Evolutionary conservation across 2,888 invertebrate genomes (phyloP).

Genomic region (Calameuta filiformis): DNA sequence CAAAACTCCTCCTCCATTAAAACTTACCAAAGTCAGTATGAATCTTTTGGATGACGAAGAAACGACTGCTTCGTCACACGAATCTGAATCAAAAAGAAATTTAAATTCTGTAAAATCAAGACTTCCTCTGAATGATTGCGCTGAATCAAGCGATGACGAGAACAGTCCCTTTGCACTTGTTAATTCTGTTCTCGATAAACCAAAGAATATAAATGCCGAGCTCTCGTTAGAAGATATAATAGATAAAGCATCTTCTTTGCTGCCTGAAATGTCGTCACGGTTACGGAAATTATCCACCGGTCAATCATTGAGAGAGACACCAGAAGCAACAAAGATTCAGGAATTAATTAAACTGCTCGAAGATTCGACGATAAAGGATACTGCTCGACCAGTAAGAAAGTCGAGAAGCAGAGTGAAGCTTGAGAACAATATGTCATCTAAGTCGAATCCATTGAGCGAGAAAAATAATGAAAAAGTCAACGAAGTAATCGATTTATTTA

Average conservation of each 20-base stretch:
- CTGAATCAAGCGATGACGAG: not conserved
- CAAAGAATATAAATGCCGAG: not conserved
- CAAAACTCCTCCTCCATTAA: slow-evolving; percentile 40
- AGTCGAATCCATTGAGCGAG: not conserved
- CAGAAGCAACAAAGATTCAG: not conserved
- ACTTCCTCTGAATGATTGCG: not conserved
- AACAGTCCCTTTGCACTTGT: not conserved
- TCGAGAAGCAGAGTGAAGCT: not conserved
- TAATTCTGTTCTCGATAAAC: not conserved
- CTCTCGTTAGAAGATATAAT: not conserved
- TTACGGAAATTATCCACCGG: not conserved
- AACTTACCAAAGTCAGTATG: slow-evolving; percentile 38
- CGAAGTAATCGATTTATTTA: not conserved
- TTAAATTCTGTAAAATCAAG: not conserved
- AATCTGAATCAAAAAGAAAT: slow-evolving; percentile 6
- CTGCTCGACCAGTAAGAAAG: not conserved
- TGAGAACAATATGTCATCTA: not conserved
- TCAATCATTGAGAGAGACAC: not conserved
- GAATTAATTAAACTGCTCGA: not conserved
- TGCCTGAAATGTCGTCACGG: not conserved
- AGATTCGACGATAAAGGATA: not conserved
- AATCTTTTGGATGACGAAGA: slow-evolving; percentile 25
- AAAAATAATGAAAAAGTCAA: not conserved
- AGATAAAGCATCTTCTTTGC: not conserved
- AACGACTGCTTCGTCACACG: slow-evolving; percentile 2